Percentiles rank a stretch among this genome's conserved stretches.
Conservation (phyloP, 2,888 invertebrate genomes). For the Sarcophaga rosellei region DNA sequence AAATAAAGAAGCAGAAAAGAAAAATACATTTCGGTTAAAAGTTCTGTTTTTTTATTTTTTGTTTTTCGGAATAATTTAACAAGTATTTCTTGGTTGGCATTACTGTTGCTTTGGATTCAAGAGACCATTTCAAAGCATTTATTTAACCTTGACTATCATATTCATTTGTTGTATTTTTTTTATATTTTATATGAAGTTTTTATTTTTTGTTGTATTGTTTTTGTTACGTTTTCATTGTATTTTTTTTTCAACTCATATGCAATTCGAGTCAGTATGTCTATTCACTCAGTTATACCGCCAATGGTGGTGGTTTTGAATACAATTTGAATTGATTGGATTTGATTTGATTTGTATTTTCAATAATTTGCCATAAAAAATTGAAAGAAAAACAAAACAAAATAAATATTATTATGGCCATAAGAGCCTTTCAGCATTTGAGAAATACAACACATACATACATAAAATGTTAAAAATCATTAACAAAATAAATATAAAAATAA, state of each 20-base stretch:
- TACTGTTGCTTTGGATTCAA: no score
- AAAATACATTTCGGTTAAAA: not conserved
- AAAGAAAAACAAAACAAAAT: not conserved
- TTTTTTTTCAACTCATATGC: slow-evolving; percentile 37
- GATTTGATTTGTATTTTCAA: slow-evolving; percentile 6
- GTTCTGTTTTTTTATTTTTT: not conserved
- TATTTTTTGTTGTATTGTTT: slow-evolving; percentile 29
- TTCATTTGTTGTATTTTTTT: no score
- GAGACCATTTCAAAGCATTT: slow-evolving; percentile 40
- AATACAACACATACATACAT: not conserved
- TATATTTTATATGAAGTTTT: no score
- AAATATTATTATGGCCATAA: slow-evolving; percentile 29
- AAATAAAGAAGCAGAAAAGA: not conserved
- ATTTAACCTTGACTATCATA: slow-evolving; percentile 59
- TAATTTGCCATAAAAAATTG: slow-evolving; percentile 27
- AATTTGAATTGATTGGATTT: slow-evolving; percentile 15
- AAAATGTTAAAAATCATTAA: slow-evolving; percentile 22
- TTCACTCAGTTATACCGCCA: slow-evolving; percentile 10
- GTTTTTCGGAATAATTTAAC: slow-evolving; percentile 18
- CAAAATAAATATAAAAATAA: not conserved
- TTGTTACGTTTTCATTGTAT: slow-evolving; percentile 20
- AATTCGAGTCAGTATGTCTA: slow-evolving; percentile 5
- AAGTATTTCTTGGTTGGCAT: slow-evolving; percentile 1
- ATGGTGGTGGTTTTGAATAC: not conserved
- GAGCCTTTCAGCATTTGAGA: not conserved